These are phyloP conservation scores for Ophion obscuratus DNA, from an alignment of 2,888 invertebrate genomes.

Conservation along the genomic window DNA sequence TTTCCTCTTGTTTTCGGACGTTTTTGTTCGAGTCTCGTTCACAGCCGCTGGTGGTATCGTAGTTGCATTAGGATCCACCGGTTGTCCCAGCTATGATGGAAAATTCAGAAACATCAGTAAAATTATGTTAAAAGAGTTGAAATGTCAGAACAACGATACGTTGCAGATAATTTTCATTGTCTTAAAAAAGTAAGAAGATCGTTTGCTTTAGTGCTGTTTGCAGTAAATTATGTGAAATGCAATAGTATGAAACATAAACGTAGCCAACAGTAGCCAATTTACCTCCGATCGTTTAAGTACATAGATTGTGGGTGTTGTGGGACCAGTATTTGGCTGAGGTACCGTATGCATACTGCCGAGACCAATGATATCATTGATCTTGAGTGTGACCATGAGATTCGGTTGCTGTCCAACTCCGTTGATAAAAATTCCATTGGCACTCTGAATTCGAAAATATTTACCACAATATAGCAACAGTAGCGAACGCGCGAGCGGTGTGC, in stretches of 20 bases:
- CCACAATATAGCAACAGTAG: not conserved
- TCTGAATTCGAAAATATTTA: constrained; percentile 82
- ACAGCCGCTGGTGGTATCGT: not conserved
- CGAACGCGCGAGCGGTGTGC: too few species aligned
- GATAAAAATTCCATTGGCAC: constrained; percentile 87
- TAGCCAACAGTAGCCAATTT: not conserved
- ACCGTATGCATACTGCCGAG: constrained; percentile 83
- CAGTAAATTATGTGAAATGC: too few species aligned
- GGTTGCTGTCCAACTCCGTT: constrained; percentile 84
- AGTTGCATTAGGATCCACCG: not conserved
- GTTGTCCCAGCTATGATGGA: not conserved
- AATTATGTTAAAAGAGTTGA: too few species aligned
- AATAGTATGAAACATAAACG: not conserved
- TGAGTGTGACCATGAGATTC: constrained; percentile 81
- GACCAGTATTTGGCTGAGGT: not conserved
- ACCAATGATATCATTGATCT: constrained; percentile 85
- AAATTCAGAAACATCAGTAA: too few species aligned
- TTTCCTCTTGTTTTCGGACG: constrained; percentile 35
- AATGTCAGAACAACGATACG: too few species aligned
- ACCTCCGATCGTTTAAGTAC: constrained; percentile 33
- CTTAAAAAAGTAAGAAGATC: not conserved
- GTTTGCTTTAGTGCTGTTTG: not conserved
- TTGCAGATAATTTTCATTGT: too few species aligned
- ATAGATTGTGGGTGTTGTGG: not conserved
- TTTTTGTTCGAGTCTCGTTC: not conserved